A percentile compares a stretch with the other conserved stretches of the same genome.
phyloP scores from a whole-genome alignment of 2,888 invertebrate genomes.

The Ornithoptera alexandrae region DNA sequence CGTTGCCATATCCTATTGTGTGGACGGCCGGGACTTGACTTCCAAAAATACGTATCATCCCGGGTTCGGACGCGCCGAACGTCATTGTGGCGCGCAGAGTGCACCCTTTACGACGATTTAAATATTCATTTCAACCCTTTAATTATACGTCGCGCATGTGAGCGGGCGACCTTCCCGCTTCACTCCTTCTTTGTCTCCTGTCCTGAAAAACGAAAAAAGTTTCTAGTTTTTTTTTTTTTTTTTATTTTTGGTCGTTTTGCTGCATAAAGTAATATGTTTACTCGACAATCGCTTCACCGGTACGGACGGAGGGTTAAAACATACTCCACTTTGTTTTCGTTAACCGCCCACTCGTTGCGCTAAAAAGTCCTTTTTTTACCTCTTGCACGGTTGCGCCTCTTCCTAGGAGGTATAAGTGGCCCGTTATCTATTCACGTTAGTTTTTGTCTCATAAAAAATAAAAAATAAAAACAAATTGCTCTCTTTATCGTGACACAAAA shows the following conservation, averaged over 20 bases:
- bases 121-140: conserved; percentile 78
- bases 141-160: conserved; percentile 76
- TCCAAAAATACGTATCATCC: conserved; percentile 74
- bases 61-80: conserved; percentile 70
- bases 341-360: conserved; percentile 25
- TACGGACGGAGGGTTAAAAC: conserved; percentile 31
- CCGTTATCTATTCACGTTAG: conserved; percentile 29
- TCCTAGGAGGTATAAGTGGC: conserved; percentile 28
- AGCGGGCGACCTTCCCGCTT: conserved; percentile 60
- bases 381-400: conserved; percentile 11
- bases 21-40: conserved; percentile 50
- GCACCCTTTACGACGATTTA: conserved; percentile 68
- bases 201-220: conserved; percentile 36
- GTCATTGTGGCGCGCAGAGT: conserved; percentile 67
- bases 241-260: conserved; percentile 41
- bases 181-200: conserved; percentile 50
- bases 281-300: conserved; percentile 31
- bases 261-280: conserved; percentile 41
- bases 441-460: conserved; percentile 23
- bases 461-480: conserved; percentile 4
- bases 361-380: conserved; percentile 18
- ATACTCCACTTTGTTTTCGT: conserved; percentile 31
- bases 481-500: conserved; percentile 15
- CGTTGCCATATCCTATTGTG: conserved; percentile 40
- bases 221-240: neutral